Evolutionary conservation across 2,797 vertebrate genomes (phyloP).

Genomic region (Coregonus suidteri): DNA sequence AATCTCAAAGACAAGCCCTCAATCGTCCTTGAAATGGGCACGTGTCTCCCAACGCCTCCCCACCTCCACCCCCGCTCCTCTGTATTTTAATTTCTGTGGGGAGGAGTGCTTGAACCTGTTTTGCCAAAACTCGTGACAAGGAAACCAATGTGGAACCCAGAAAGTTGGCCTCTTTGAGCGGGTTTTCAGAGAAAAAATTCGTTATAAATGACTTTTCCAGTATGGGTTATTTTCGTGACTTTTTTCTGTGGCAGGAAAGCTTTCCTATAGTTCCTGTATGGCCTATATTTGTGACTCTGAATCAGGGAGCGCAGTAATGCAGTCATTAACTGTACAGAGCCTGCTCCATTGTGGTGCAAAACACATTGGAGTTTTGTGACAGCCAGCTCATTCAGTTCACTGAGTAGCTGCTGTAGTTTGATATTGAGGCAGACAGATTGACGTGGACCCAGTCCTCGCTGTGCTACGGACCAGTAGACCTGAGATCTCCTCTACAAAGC

Average conservation of each 20-base stretch:
- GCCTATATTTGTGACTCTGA: slow-evolving; percentile 32
- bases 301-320: slow-evolving; percentile 56
- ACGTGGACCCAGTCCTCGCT: slow-evolving; percentile 28
- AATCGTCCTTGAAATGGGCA: slow-evolving; percentile 62
- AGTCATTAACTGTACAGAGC: slow-evolving; percentile 41
- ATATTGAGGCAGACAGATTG: slow-evolving; percentile 57
- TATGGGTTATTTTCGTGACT: slow-evolving; percentile 4
- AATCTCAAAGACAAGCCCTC: slow-evolving; percentile 30
- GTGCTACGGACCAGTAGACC: slow-evolving; percentile 51
- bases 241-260: background rate
- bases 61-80: slow-evolving; percentile 29
- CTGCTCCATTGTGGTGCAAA: slow-evolving; percentile 53
- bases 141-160: slow-evolving; percentile 41
- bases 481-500: slow-evolving; percentile 61
- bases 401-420: slow-evolving; percentile 66
- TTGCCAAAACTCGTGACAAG: slow-evolving; percentile 41
- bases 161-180: slow-evolving; percentile 51
- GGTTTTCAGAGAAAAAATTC: slow-evolving; percentile 15
- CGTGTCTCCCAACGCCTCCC: slow-evolving; percentile 54
- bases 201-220: slow-evolving; percentile 7
- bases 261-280: background rate
- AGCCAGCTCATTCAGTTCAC: slow-evolving; percentile 67
- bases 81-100: slow-evolving; percentile 37
- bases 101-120: slow-evolving; percentile 52
- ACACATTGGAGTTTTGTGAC: slow-evolving; percentile 62